Evolutionary conservation across 2,113 vertebrate species (phyloP), one percentile per base, ranked within the genome.

Genomic region (Hippocampus zosterae): DNA sequence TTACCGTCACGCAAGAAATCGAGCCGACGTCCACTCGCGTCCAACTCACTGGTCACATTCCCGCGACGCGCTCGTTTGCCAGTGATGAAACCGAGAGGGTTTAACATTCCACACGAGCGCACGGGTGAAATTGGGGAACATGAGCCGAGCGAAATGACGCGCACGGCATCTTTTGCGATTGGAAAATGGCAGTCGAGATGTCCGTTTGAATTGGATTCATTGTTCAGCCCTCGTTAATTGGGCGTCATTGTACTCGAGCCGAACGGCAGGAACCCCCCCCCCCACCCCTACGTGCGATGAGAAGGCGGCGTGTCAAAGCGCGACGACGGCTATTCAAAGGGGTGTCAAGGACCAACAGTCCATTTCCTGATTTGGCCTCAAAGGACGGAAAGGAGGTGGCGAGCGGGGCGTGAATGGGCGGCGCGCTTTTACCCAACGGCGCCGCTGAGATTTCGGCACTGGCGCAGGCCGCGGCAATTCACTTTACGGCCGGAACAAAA

Each of bases 311-410:
- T 37, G 40, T 42, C 40, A 42, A 64, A 13, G 21, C 11, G 61
- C 42, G 61, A 2, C 64, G 82, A 80, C 72, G 74, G 84, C 79
- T 79, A 83, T 68, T 74, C 62, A 70, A 82, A 77, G 81, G 75
- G 73, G 78, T 72, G 77, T 78, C 29, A 80, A 86, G 77, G 56
- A 65, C 66, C n/a, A 23, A 70, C 80, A 68, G 78, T 68, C 57
- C 50, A 18, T 70, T 79, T 77, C 69, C 71, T 63, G 59, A 71
- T 41, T 69, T 0, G 21, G 53, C 19, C 68, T 44, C 37, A 52
- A 64, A 55, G 70, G 40, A 59, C 2, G 0, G 25, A 61, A 73
- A 67, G 72, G 79, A 73, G 66, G 69, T 70, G 70, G 76, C 68
- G 57, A 33, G 25, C 41, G 25, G 68, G 74, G 71, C 60, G 78